Percentiles rank a stretch among this genome's conserved stretches.
Evolutionary conservation across 2,888 invertebrate species (phyloP).

Genomic region (Xylota sylvarum): DNA sequence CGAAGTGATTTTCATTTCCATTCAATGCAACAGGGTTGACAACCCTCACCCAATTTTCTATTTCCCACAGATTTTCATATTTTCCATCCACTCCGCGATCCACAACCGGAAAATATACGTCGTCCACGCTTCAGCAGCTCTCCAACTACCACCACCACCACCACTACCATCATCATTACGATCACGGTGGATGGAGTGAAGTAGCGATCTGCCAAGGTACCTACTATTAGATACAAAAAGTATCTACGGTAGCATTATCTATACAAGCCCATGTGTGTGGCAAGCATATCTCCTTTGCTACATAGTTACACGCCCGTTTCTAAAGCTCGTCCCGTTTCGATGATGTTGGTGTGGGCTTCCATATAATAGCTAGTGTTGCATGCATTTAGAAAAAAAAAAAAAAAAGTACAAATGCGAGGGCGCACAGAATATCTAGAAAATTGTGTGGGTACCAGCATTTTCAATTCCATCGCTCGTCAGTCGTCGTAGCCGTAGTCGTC

Average conservation of each 20-base stretch:
- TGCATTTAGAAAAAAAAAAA: conserved; percentile 15
- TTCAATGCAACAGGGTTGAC: conserved; percentile 71
- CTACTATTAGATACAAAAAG: conserved; percentile 30
- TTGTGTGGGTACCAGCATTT: conserved; percentile 77
- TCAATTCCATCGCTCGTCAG: conserved; percentile 36
- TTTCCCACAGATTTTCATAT: conserved; percentile 74
- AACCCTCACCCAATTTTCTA: conserved; percentile 74
- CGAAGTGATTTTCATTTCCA: conserved; percentile 73
- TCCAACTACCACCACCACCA: conserved; percentile 35
- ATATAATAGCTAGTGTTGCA: conserved; percentile 53
- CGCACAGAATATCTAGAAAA: conserved; percentile 65
- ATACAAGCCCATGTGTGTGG: conserved; percentile 54
- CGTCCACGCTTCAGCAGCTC: conserved; percentile 71
- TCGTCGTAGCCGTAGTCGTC: conserved; percentile 12
- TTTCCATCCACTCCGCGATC: conserved; percentile 55
- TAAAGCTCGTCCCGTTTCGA: conserved; percentile 74
- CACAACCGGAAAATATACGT: conserved; percentile 74
- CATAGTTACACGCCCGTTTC: conserved; percentile 63
- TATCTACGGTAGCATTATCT: conserved; percentile 44
- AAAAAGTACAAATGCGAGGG: conserved; percentile 69
- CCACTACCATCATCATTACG: conserved; percentile 26
- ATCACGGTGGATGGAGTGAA: conserved; percentile 38
- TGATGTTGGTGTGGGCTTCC: conserved; percentile 66
- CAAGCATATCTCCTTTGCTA: conserved; percentile 59
- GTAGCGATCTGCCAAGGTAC: conserved; percentile 58